Conservation (phyloP, 2,113 vertebrate genomes). For the Semnornis frantzii region DNA sequence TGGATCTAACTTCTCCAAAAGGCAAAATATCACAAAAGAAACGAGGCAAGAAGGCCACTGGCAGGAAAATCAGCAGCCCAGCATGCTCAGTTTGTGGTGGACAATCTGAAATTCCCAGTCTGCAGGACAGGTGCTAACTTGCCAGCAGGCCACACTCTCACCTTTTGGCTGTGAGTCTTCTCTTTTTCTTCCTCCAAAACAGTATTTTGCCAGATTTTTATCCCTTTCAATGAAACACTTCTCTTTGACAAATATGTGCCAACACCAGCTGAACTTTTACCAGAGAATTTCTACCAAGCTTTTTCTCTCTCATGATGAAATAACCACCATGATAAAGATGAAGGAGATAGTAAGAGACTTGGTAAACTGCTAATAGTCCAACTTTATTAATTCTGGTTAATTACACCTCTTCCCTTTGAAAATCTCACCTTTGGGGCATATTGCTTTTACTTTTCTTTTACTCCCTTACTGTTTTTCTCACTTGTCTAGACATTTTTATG, state of each 20-base stretch:
- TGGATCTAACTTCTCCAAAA: neutral
- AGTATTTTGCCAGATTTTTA: neutral
- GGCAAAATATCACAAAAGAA: neutral
- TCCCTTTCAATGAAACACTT: neutral
- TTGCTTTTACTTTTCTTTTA: neutral
- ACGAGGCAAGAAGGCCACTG: neutral
- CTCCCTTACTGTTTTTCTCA: neutral
- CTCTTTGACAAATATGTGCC: neutral
- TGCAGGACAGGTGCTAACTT: neutral
- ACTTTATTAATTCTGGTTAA: neutral
- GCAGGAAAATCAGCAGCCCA: neutral
- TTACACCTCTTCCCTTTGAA: conserved; percentile 4
- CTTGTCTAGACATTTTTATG: neutral
- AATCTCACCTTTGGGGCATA: conserved; percentile 21
- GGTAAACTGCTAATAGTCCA: neutral
- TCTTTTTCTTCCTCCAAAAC: neutral
- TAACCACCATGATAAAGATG: neutral
- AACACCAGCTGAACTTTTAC: neutral
- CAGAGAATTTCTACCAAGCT: neutral
- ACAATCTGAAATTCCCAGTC: neutral
- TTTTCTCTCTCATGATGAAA: neutral
- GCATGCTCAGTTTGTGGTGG: neutral
- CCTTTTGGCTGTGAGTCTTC: neutral
- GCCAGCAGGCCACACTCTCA: neutral
- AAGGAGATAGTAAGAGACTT: neutral